Conservation (phyloP, 2,888 invertebrate genomes). For the Kryphioiulus occultus region DNA sequence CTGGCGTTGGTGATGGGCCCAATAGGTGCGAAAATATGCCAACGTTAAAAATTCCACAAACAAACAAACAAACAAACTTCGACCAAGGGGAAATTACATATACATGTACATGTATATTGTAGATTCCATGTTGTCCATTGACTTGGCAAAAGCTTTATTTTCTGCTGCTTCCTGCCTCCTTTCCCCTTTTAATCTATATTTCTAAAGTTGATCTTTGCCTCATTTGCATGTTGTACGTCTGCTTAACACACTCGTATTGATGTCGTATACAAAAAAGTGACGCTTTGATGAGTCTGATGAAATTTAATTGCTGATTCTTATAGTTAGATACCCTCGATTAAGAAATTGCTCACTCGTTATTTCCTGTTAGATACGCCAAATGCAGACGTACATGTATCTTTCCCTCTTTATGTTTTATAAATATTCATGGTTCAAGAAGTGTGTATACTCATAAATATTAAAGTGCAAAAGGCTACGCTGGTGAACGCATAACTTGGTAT, state of each 20-base stretch:
- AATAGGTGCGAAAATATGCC: too few species aligned
- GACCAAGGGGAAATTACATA: background rate
- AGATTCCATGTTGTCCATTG: background rate
- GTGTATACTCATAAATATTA: background rate
- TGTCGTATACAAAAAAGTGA: background rate
- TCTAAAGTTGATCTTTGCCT: background rate
- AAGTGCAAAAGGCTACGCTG: background rate
- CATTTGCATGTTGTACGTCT: background rate
- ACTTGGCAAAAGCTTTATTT: background rate
- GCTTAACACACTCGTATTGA: background rate
- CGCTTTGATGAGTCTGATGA: background rate
- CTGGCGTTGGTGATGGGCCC: too few species aligned
- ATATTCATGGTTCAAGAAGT: background rate
- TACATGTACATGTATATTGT: background rate
- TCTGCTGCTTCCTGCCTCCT: background rate
- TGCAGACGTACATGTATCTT: background rate
- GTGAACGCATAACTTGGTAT: background rate
- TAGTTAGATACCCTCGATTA: background rate
- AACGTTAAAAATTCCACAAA: too few species aligned
- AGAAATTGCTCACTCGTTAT: background rate
- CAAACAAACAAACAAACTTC: too few species aligned
- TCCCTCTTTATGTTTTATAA: background rate
- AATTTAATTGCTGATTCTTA: background rate
- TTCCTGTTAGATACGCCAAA: background rate
- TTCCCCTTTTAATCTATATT: background rate